Conservation (phyloP, 2,888 invertebrate species). For the Drosophila lacicola region DNA sequence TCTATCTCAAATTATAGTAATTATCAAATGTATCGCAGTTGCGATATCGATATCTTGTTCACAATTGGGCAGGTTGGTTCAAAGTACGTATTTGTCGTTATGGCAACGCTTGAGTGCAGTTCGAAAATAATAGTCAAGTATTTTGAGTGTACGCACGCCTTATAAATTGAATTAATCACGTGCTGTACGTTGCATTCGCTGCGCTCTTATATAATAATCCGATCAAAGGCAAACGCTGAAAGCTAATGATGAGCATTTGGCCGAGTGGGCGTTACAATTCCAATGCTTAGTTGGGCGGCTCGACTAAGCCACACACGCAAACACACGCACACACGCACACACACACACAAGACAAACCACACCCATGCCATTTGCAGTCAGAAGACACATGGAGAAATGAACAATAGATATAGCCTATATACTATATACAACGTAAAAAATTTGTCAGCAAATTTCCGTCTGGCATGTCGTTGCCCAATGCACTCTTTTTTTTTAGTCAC, state of each 20-base stretch:
- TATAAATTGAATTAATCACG: slow-evolving; percentile 43
- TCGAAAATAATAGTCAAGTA: slow-evolving; percentile 32
- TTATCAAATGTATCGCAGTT: slow-evolving; percentile 13
- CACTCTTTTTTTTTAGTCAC: slow-evolving; percentile 14
- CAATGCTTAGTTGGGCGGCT: slow-evolving; percentile 15
- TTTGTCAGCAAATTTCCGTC: slow-evolving; percentile 45
- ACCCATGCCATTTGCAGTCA: slow-evolving; percentile 47
- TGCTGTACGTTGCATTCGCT: slow-evolving; percentile 52
- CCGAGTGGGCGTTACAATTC: slow-evolving; percentile 29
- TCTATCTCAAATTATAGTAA: slow-evolving; percentile 1
- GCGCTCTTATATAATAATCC: slow-evolving; percentile 37
- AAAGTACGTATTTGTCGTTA: slow-evolving; percentile 6
- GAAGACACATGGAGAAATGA: slow-evolving; percentile 19
- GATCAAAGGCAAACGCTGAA: slow-evolving; percentile 5
- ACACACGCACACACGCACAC: slow-evolving; percentile 9
- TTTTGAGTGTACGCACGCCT: slow-evolving; percentile 14
- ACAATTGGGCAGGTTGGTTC: slow-evolving; percentile 13
- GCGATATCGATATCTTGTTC: not conserved
- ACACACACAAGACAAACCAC: slow-evolving; percentile 37
- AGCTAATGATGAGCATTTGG: slow-evolving; percentile 37
- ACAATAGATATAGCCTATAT: slow-evolving; percentile 14
- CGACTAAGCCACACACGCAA: slow-evolving; percentile 22
- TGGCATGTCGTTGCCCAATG: slow-evolving; percentile 7
- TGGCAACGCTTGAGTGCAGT: slow-evolving; percentile 39
- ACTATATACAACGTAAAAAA: too few species aligned